A percentile compares a stretch with the other conserved stretches of the same genome.
Evolutionary conservation across 1,140 invertebrate species (phyloP).

Genomic region (Trachymyrmex septentrionalis): DNA sequence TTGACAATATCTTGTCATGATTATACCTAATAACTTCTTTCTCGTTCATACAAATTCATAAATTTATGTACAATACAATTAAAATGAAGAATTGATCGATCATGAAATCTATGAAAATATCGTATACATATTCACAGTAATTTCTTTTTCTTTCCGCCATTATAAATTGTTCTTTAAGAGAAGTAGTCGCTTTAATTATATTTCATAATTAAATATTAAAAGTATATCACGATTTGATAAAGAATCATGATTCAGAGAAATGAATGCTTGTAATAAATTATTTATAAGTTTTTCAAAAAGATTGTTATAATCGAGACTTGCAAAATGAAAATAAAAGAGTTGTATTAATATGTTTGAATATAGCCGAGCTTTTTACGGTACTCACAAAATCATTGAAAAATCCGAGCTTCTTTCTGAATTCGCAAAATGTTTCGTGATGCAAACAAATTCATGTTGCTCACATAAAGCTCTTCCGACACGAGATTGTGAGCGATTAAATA

Average conservation of each 20-base stretch:
- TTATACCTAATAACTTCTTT: not conserved
- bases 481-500: conserved; percentile 15
- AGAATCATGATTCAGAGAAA: not conserved
- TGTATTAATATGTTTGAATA: not conserved
- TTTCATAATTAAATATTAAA: not conserved
- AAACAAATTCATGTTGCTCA: conserved; percentile 10
- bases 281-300: not conserved
- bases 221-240: not conserved
- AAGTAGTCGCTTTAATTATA: not conserved
- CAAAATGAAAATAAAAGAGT: conserved; percentile 5
- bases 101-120: conserved; percentile 14
- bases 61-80: not conserved
- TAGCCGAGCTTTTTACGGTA: not conserved
- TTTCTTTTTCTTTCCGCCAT: not conserved
- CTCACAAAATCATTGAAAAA: not conserved
- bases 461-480: conserved; percentile 39
- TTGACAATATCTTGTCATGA: not conserved
- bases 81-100: not conserved
- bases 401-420: conserved; percentile 14
- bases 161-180: not conserved
- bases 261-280: not conserved
- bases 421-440: conserved; percentile 13
- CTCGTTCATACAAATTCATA: not conserved
- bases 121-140: not conserved
- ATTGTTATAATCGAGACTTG: not conserved